Base-by-base conservation (phyloP, 1,140 invertebrate genomes). In the Cyrtorhinus lividipennis region DNA sequence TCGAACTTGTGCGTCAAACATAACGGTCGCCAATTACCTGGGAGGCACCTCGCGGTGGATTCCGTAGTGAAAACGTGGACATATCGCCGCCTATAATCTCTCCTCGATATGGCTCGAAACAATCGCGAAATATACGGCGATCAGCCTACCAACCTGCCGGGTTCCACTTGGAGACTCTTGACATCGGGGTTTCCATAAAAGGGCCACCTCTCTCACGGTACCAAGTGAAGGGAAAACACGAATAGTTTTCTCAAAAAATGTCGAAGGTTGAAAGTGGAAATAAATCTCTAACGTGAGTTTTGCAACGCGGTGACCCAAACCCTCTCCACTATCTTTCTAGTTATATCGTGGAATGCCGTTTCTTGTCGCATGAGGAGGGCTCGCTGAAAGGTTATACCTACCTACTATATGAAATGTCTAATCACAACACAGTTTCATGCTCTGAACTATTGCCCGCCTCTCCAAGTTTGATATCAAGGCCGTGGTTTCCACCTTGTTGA, bases 61-160 rank as follows among this genome's bases (percentile, higher is more conserved):
- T 15, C 15, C 30, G 30, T 15, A 38, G 30, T 38, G 30, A 38
- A 38, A 38, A 15, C 30, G 5, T 15, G 30, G 48, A 53, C 48
- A 22, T 53, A 53, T 53, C 48, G 20, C 48, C 20, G 48, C 10
- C 48, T 20, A 53, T 53, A 53, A 53, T 53, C 48, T 53, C 48
- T 53, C 30, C 20, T 53, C 48, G 48, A 53, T 53, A 53, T 53
- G 48, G 48, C 48, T 15, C 12, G 20, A 22, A 53, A 53, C 48
- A 53, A 53, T 53, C 48, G 48, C 12, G n/a, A 53, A 53, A 53
- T 53, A 53, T 53, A 53, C 48, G 5, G 48, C 48, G 12, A 5
- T 20, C 8, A 38, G 15, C 30, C 30, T 38, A 5, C 15, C 30
- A 15, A 53, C 48, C 48, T 10, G 10, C 10, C 48, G 10, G 48